These are phyloP conservation scores for Miniopterus natalensis DNA, from an alignment of 2,113 vertebrate species.

Conservation along the genomic window DNA sequence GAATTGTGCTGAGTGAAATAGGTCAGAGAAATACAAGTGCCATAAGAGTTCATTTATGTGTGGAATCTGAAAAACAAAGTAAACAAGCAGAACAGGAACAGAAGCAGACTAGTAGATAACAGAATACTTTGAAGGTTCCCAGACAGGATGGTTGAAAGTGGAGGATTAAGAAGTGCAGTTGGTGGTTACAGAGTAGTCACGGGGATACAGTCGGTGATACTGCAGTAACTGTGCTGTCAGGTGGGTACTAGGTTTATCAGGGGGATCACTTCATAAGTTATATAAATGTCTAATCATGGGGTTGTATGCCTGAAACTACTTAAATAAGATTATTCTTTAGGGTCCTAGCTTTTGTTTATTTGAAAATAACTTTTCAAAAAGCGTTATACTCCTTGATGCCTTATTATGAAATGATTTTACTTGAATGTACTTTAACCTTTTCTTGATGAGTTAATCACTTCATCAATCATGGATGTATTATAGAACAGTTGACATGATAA, in stretches of 20 bases:
- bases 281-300: no score
- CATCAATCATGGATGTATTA: not conserved
- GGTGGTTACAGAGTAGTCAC: no score
- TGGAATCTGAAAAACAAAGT: not conserved
- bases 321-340: not conserved
- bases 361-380: constrained; percentile 38
- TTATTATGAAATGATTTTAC: not conserved
- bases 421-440: not conserved
- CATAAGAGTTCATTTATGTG: no score
- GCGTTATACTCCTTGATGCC: not conserved
- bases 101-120: not conserved
- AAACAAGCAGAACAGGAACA: not conserved
- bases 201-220: no score
- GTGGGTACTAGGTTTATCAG: no score
- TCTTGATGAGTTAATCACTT: not conserved
- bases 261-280: no score
- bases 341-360: not conserved
- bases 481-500: not conserved
- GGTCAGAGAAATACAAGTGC: no score
- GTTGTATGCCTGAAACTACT: not conserved
- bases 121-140: not conserved
- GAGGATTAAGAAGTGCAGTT: no score
- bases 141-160: not conserved
- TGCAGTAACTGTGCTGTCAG: no score
- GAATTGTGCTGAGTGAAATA: no score